Conservation (phyloP, 1,140 invertebrate species). For the Euwallacea fornicatus region DNA sequence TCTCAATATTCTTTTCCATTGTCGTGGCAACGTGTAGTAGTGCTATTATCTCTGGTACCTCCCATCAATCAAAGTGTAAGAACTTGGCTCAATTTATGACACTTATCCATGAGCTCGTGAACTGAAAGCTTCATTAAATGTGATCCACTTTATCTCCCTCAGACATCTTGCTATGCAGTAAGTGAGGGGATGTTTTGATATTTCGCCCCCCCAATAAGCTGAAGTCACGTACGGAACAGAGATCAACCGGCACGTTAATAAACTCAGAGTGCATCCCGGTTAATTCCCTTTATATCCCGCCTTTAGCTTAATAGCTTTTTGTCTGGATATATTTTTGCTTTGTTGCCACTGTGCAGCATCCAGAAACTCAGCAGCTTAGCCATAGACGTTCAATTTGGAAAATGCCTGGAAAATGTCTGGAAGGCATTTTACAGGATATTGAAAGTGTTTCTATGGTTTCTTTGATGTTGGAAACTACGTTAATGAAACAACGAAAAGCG, state of each 20-base stretch:
- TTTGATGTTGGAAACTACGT: no score
- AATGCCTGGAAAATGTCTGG: no score
- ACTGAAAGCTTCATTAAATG: slow-evolving; percentile 5
- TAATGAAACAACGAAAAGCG: no score
- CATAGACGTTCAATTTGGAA: no score
- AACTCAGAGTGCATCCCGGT: slow-evolving; percentile 23
- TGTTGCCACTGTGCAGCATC: background rate
- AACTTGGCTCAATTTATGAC: no score
- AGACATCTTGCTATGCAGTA: slow-evolving; percentile 15
- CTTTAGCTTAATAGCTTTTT: slow-evolving; percentile 8
- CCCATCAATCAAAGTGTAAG: no score
- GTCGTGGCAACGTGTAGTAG: no score
- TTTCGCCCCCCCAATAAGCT: slow-evolving; percentile 1
- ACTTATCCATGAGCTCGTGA: background rate
- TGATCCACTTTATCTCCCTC: slow-evolving; percentile 4
- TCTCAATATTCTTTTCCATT: no score
- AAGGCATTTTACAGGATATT: no score
- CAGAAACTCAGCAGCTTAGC: no score
- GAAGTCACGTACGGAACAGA: slow-evolving; percentile 18
- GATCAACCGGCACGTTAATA: slow-evolving; percentile 19
- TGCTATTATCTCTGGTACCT: no score
- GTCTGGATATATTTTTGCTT: slow-evolving; percentile 11
- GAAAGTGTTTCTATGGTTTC: no score
- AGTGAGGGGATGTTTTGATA: slow-evolving; percentile 13
- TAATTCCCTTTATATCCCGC: slow-evolving; percentile 15